phyloP scores from a whole-genome alignment of 2,113 vertebrate species.

The Muscicapa adusta region DNA sequence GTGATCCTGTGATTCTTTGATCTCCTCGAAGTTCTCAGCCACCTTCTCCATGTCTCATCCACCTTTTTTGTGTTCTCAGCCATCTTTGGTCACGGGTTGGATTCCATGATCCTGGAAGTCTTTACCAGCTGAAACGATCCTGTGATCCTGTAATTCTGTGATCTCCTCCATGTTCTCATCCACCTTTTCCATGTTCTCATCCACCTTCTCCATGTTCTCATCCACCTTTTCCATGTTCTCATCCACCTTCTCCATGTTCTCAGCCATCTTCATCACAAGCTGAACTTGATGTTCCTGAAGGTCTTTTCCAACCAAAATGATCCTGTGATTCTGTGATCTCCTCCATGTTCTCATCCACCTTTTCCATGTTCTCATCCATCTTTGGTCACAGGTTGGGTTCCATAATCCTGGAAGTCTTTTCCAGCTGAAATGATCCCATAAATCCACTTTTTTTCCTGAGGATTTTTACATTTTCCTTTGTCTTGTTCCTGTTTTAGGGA shows the following conservation, averaged over 20 bases:
- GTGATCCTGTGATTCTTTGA: background rate
- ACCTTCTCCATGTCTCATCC: background rate
- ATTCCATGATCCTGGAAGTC: background rate
- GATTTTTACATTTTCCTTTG: background rate
- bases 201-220: no score
- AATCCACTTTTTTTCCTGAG: rapidly evolving
- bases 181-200: background rate
- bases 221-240: background rate
- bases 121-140: background rate
- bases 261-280: background rate
- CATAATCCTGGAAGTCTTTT: no score
- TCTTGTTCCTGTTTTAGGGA: background rate
- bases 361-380: background rate
- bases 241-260: background rate
- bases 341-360: background rate
- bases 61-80: background rate
- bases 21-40: background rate
- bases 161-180: background rate
- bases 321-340: background rate
- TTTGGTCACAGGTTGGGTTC: no score
- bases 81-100: background rate
- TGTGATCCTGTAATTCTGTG: background rate
- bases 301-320: background rate
- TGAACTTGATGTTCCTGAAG: background rate
- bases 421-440: no score